These are phyloP conservation scores for Eurytoma adleriae DNA, from an alignment of 2,888 invertebrate species.

Conservation along the genomic window DNA sequence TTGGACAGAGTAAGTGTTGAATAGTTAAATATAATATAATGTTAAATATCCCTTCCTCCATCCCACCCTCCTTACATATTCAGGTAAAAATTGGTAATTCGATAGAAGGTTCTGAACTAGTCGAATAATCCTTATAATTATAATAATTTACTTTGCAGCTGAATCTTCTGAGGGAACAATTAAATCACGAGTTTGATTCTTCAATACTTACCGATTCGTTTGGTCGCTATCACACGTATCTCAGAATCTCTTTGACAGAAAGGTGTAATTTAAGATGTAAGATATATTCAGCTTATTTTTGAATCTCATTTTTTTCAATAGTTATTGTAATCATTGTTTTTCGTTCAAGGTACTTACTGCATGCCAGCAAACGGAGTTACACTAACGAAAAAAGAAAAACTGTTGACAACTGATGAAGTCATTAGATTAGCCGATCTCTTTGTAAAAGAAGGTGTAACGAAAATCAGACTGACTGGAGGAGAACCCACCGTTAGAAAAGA, in stretches of 20 bases:
- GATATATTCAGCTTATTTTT: background rate
- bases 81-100: too few relatives aligned
- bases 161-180: constrained; percentile 63
- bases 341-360: constrained; percentile 90
- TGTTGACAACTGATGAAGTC: constrained; percentile 91
- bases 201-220: constrained; percentile 85
- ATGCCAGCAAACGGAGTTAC: constrained; percentile 98
- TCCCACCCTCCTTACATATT: too few relatives aligned
- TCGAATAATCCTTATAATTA: too few relatives aligned
- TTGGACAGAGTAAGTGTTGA: too few relatives aligned
- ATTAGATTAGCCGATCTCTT: constrained; percentile 88
- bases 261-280: constrained; percentile 96
- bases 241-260: constrained; percentile 97
- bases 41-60: too few relatives aligned
- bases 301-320: too few relatives aligned
- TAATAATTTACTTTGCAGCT: too few relatives aligned
- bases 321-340: background rate
- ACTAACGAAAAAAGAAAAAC: constrained; percentile 84
- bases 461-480: constrained; percentile 97
- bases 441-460: constrained; percentile 91
- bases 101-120: too few relatives aligned
- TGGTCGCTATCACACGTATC: constrained; percentile 93
- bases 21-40: too few relatives aligned
- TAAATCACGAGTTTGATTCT: constrained; percentile 59
- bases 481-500: constrained; percentile 96